Conservation (phyloP, 2,797 vertebrate species). For the Margarornis squamiger region DNA sequence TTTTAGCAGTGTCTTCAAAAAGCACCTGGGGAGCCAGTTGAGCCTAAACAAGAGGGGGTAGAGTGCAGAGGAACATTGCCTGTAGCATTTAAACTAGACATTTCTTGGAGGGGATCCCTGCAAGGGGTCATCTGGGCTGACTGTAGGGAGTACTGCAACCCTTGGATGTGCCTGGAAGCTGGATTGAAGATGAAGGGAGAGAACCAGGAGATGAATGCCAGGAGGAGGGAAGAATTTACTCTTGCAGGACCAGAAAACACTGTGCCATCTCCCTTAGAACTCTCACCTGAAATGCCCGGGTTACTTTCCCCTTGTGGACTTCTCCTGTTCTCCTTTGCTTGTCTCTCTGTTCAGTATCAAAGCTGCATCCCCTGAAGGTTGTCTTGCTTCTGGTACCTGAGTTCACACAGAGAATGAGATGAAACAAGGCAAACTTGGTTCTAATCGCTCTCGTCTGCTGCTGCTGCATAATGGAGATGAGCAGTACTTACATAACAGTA, state of each 20-base stretch:
- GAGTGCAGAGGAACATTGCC: neutral
- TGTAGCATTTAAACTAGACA: neutral
- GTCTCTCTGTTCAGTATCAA: neutral
- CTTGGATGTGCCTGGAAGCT: neutral
- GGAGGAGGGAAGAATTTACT: neutral
- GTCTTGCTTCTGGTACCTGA: neutral
- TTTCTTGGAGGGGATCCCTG: neutral
- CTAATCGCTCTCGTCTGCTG: conserved; percentile 39
- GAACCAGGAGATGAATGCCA: neutral
- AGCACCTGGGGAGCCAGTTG: neutral
- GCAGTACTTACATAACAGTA: conserved; percentile 67
- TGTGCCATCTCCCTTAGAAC: neutral
- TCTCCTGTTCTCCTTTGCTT: neutral
- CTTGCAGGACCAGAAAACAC: neutral
- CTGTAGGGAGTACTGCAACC: neutral
- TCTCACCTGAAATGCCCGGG: neutral
- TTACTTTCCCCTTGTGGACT: neutral
- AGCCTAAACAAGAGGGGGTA: neutral
- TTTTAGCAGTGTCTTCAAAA: conserved; percentile 4
- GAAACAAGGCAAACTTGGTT: conserved; percentile 35
- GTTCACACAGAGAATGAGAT: conserved; percentile 15
- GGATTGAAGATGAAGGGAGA: neutral
- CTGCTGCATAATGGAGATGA: conserved; percentile 60
- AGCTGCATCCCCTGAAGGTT: neutral
- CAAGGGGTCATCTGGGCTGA: neutral